These are phyloP conservation scores for Nycteola revayana DNA, from an alignment of 2,888 invertebrate species.

Conservation along the genomic window DNA sequence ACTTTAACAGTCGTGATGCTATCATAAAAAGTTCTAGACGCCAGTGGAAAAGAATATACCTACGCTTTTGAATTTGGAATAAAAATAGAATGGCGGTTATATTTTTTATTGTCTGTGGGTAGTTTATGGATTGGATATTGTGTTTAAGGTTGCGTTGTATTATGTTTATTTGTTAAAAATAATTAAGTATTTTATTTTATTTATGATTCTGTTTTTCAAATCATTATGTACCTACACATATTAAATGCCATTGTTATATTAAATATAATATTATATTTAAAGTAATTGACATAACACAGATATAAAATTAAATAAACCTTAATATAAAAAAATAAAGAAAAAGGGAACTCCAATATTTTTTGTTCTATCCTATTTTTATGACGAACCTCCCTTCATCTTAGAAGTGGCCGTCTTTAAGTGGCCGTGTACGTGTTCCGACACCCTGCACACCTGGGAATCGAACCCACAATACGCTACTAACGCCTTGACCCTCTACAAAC, in stretches of 20 bases:
- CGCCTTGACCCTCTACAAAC: constrained; percentile 65
- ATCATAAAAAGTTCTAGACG: constrained; percentile 14
- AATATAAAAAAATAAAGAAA: too few species aligned
- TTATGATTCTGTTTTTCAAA: too few species aligned
- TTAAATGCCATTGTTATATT: too few species aligned
- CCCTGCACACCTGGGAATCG: constrained; percentile 80
- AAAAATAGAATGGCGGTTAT: not conserved
- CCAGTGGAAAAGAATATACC: constrained; percentile 1
- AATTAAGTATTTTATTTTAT: too few species aligned
- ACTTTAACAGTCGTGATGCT: constrained; percentile 14
- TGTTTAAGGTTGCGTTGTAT: too few species aligned
- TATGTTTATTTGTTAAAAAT: too few species aligned
- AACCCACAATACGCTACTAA: constrained; percentile 75
- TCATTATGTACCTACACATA: too few species aligned
- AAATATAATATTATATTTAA: too few species aligned
- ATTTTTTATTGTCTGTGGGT: not conserved
- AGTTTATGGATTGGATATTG: too few species aligned
- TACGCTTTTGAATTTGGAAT: constrained; percentile 2
- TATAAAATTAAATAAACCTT: too few species aligned
- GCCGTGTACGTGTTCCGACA: constrained; percentile 71
- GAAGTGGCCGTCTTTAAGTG: constrained; percentile 77
- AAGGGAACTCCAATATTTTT: constrained; percentile 41
- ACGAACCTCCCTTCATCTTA: constrained; percentile 77
- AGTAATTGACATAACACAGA: too few species aligned
- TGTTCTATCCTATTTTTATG: constrained; percentile 78